Base-by-base conservation (phyloP, 2,797 vertebrate species). In the Sebastes cheni region DNA sequence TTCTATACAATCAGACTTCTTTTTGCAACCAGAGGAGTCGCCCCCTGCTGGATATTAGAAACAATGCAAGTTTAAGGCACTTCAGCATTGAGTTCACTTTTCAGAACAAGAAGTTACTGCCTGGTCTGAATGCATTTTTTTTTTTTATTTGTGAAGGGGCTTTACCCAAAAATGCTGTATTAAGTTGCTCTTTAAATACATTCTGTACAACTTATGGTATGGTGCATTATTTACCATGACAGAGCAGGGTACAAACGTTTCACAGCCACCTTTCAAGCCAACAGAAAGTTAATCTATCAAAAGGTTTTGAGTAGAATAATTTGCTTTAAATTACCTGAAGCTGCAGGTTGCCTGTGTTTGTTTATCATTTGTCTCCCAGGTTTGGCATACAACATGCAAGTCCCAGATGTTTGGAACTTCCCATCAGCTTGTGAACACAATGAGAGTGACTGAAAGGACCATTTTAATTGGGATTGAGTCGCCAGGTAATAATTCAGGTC, bases 321-420 rank as follows among this genome's bases (percentile, higher is more conserved):
- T 12, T 50, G 5, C 39, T 58, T 75, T 42, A 25, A 76, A 56
- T 75, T 0, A 64, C 36, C 34, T 56, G 52, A 83, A 58, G 67
- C 82, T 46, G 75, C 32, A 64, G 46, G 64, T 68, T 72, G 62
- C 29, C 70, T 70, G 29, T 66, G 81, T 86, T 80, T 86, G 79
- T 85, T 85, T 85, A 68, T 56, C 36, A 58, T 82, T 69, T 75
- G 76, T 84, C 81, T 84, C 52, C 61, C 14, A 80, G 71, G 67
- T 77, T 79, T 88, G 85, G 83, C 83, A 79, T 72, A 74, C 72
- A 52, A 7, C 68, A 22, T 16, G 60, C 54, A 83, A 34, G 70
- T 30, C 84, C 81, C 89, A 92, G 87, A 87, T 92, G 90, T 86
- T 80, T 84, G 84, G 77, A 86, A 64, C 77, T 69, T 83, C 77